Conservation (phyloP, 1,140 invertebrate genomes). For the Leptinotarsa lineolata region DNA sequence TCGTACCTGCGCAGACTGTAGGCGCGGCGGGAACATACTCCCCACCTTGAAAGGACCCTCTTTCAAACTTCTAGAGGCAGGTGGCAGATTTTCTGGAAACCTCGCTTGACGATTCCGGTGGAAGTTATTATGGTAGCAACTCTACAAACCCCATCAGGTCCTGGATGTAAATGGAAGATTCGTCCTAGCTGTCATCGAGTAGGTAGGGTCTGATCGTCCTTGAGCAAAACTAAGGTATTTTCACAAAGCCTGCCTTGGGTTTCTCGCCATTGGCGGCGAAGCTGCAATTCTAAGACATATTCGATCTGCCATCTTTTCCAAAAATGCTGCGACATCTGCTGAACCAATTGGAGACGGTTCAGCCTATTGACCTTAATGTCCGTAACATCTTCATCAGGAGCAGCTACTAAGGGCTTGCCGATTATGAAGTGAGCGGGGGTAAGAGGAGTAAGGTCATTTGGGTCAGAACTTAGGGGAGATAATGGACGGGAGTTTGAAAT, state of each 20-base stretch:
- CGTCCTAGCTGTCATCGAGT: constrained; percentile 42
- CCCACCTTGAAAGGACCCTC: constrained; percentile 8
- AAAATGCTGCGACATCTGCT: no score
- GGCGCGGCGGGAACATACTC: constrained; percentile 2
- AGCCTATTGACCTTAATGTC: no score
- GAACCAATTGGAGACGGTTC: no score
- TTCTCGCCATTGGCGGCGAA: neutral
- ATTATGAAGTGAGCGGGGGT: constrained; percentile 54
- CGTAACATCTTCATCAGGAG: neutral
- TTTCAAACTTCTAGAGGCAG: neutral
- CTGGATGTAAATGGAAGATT: constrained; percentile 32
- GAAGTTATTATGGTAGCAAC: constrained; percentile 37
- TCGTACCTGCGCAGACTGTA: neutral
- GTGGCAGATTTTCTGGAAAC: constrained; percentile 4
- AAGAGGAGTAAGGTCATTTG: constrained; percentile 39
- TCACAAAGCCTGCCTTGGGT: neutral
- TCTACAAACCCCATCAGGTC: constrained; percentile 34
- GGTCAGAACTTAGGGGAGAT: constrained; percentile 45
- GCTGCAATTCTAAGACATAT: constrained; percentile 10
- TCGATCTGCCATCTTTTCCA: neutral
- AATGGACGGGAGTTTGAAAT: constrained; percentile 48
- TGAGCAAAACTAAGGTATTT: neutral
- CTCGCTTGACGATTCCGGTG: constrained; percentile 33
- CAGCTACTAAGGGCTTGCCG: constrained; percentile 30
- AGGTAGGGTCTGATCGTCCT: constrained; percentile 9